phyloP scores from a whole-genome alignment of 2,113 vertebrate species.

The Brevimyrus niger region DNA sequence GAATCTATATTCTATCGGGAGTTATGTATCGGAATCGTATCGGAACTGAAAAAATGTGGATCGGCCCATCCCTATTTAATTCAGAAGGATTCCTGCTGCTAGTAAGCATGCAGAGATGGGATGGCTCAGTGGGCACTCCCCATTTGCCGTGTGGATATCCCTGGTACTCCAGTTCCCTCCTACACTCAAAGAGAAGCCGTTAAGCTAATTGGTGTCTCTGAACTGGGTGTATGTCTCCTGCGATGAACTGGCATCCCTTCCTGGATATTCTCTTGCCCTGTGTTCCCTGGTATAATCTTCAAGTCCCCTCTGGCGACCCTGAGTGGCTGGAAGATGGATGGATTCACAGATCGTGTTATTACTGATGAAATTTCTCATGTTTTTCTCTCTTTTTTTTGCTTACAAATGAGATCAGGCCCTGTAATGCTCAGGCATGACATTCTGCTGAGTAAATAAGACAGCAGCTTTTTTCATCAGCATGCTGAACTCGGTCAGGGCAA shows the following conservation, averaged over 20 bases:
- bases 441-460: conserved; percentile 24
- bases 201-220: not conserved
- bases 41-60: no score
- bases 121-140: conserved; percentile 10
- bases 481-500: conserved; percentile 8
- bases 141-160: not conserved
- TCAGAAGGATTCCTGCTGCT: conserved; percentile 34
- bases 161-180: not conserved
- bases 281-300: not conserved
- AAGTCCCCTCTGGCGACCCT: not conserved
- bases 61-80: conserved; percentile 20
- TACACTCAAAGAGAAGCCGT: not conserved
- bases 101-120: conserved; percentile 34
- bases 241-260: not conserved
- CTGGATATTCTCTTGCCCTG: not conserved
- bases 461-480: conserved; percentile 13
- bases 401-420: conserved; percentile 1
- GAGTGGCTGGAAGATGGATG: conserved; percentile 8
- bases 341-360: conserved; percentile 31
- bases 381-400: not conserved
- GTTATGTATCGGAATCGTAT: no score
- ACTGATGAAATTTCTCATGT: conserved; percentile 4
- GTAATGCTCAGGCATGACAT: not conserved
- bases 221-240: not conserved
- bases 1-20: no score